Percentiles rank a stretch among this genome's conserved stretches.
These are phyloP conservation scores for Diloba caeruleocephala DNA, from an alignment of 2,888 invertebrate genomes.

Conservation along the genomic window DNA sequence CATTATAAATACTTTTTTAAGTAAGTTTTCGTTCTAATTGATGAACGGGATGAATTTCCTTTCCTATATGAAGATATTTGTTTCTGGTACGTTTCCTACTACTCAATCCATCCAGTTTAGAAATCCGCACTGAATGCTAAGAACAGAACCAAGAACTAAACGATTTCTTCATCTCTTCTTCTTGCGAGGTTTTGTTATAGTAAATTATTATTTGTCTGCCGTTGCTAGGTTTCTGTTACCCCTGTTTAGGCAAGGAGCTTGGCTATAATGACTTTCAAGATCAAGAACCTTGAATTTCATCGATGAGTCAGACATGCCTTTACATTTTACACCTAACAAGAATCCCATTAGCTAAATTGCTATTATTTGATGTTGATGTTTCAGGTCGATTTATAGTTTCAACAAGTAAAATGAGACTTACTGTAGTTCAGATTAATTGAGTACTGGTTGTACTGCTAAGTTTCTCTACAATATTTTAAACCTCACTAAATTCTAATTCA, in stretches of 20 bases:
- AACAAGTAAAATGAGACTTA: no score
- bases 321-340: slow-evolving; percentile 13
- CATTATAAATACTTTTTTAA: not conserved
- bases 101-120: not conserved
- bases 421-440: no score
- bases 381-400: not conserved
- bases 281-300: slow-evolving; percentile 38
- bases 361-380: not conserved
- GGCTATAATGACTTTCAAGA: slow-evolving; percentile 38
- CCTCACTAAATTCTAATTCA: no score
- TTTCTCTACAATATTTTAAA: no score
- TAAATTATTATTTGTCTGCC: no score
- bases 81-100: not conserved
- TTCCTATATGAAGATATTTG: not conserved
- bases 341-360: slow-evolving; percentile 17
- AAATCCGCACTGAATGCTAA: not conserved
- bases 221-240: slow-evolving; percentile 8
- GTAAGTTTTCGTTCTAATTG: not conserved
- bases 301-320: slow-evolving; percentile 35
- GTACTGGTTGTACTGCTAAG: no score
- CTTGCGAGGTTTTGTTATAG: no score
- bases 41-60: slow-evolving; percentile 1
- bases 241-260: not conserved
- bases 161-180: no score
- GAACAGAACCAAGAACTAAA: no score